Percentiles rank a stretch among this genome's conserved stretches.
These are phyloP conservation scores for Amaurobius ferox DNA, from an alignment of 2,888 invertebrate genomes.

Conservation along the genomic window DNA sequence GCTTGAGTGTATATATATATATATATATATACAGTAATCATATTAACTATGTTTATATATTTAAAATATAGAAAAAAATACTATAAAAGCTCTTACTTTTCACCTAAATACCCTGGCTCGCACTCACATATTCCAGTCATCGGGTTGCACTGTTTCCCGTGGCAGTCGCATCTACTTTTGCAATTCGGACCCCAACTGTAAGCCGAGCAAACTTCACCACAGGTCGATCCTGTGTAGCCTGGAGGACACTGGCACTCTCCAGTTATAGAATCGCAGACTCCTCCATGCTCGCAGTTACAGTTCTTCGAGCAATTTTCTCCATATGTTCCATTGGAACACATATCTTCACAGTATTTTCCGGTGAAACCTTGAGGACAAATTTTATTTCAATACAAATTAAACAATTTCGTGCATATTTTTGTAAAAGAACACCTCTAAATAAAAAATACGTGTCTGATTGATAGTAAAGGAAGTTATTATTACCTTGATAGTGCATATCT, in stretches of 20 bases:
- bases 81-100: slow-evolving; percentile 72
- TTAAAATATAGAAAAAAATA: no score
- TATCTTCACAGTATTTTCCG: slow-evolving; percentile 35
- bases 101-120: slow-evolving; percentile 73
- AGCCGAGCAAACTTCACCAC: slow-evolving; percentile 65
- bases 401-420: no score
- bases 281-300: slow-evolving; percentile 25
- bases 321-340: slow-evolving; percentile 32
- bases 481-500: no score
- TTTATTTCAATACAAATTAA: no score
- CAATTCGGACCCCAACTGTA: slow-evolving; percentile 57
- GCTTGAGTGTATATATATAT: no score
- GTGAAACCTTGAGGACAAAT: slow-evolving; percentile 33
- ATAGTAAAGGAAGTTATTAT: no score
- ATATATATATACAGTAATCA: no score
- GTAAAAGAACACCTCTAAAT: no score
- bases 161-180: slow-evolving; percentile 46
- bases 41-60: no score
- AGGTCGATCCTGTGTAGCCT: slow-evolving; percentile 81
- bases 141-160: slow-evolving; percentile 54
- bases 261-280: slow-evolving; percentile 18
- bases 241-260: slow-evolving; percentile 41
- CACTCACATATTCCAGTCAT: slow-evolving; percentile 74
- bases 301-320: slow-evolving; percentile 15
- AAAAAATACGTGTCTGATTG: no score